Conservation (phyloP, 1,140 invertebrate genomes). For the Aphaenogaster rudis region DNA sequence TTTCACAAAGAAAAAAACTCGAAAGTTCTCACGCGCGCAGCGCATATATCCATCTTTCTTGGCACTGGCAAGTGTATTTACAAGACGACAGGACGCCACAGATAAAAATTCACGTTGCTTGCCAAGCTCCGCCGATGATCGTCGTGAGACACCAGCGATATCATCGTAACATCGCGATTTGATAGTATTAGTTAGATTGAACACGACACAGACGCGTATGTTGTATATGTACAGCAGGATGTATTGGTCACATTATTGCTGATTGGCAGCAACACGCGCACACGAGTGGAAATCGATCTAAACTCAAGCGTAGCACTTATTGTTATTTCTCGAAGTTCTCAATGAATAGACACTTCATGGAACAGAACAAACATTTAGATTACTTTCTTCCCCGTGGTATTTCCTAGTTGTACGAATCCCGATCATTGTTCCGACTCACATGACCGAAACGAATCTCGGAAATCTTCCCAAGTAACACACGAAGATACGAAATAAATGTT, state of each 20-base stretch:
- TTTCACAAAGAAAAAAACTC: constrained; percentile 41
- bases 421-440: constrained; percentile 3
- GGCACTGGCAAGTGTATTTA: constrained; percentile 47
- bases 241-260: constrained; percentile 29
- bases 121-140: background rate
- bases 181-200: constrained; percentile 22
- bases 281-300: constrained; percentile 48
- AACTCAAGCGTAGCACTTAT: constrained; percentile 52
- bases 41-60: constrained; percentile 19
- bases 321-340: constrained; percentile 17
- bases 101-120: constrained; percentile 1
- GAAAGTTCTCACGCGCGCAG: constrained; percentile 36
- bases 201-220: constrained; percentile 29
- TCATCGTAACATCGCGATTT: background rate
- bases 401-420: background rate
- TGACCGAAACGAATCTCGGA: background rate
- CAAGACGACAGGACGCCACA: constrained; percentile 5
- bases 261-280: constrained; percentile 47
- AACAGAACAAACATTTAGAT: constrained; percentile 28
- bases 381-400: constrained; percentile 17
- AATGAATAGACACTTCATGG: background rate
- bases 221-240: constrained; percentile 59
- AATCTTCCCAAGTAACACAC: background rate
- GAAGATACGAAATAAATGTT: constrained; percentile 26
- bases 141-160: background rate